Evolutionary conservation across 2,797 vertebrate species (phyloP).

Genomic region (Pseudochirops cupreus): DNA sequence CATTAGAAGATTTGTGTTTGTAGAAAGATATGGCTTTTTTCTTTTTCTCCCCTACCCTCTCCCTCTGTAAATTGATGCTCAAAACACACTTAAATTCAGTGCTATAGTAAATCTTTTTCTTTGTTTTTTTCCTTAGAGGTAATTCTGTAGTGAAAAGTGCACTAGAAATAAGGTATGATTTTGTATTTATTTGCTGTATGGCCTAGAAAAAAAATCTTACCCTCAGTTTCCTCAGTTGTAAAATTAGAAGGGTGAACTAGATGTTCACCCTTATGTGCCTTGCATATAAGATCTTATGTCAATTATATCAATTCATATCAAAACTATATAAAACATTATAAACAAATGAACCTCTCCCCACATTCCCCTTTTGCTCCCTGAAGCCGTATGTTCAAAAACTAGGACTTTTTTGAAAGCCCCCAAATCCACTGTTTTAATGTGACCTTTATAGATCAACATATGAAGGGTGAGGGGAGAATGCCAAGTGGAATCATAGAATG

Average conservation of each 20-base stretch:
- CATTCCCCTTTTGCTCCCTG: background rate
- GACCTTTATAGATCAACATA: background rate
- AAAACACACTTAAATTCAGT: background rate
- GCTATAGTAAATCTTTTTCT: background rate
- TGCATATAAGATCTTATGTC: background rate
- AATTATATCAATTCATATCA: background rate
- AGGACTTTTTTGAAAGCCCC: background rate
- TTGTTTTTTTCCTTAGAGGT: background rate
- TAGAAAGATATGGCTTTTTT: background rate
- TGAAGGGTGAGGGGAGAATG: constrained; percentile 15
- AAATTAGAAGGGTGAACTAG: background rate
- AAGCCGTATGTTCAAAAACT: background rate
- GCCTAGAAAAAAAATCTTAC: background rate
- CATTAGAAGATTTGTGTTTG: constrained; percentile 31
- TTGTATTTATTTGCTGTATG: constrained; percentile 13
- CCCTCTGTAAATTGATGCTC: background rate
- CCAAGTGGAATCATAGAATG: constrained; percentile 32
- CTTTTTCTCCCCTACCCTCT: background rate
- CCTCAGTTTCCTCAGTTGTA: background rate
- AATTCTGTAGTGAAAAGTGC: constrained; percentile 1
- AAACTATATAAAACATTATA: background rate
- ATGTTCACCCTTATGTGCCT: background rate
- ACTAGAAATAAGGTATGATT: background rate
- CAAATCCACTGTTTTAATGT: constrained; percentile 24
- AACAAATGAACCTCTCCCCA: background rate